Conservation (phyloP, 2,797 vertebrate species). For the Macropus fuliginosus region DNA sequence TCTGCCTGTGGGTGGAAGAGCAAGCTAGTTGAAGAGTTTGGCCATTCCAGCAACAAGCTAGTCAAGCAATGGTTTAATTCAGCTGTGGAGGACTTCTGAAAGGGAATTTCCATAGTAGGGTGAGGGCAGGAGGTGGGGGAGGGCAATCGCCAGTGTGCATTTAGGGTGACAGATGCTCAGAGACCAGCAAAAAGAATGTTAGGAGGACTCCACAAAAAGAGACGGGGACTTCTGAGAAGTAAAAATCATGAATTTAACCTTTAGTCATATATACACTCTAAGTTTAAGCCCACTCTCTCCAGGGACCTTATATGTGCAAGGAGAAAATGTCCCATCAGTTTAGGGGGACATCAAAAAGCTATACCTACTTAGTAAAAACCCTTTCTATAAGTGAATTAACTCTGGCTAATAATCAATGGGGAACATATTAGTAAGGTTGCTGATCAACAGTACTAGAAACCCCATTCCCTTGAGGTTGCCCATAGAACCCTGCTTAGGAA, state of each 20-base stretch:
- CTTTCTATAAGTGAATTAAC: not conserved
- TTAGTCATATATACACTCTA: not conserved
- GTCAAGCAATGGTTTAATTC: not conserved
- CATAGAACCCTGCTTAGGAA: not conserved
- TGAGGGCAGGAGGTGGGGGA: no score
- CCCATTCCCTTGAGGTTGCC: not conserved
- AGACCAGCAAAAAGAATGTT: not conserved
- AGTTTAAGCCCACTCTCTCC: not conserved
- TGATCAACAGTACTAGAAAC: not conserved
- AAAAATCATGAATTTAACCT: not conserved
- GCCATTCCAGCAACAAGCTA: not conserved
- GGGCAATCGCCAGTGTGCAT: no score
- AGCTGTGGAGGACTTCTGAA: not conserved
- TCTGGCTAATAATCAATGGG: not conserved
- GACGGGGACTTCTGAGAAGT: not conserved
- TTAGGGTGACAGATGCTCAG: not conserved
- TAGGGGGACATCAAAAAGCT: not conserved
- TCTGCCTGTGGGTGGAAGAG: not conserved
- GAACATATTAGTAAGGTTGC: not conserved
- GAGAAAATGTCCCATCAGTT: not conserved
- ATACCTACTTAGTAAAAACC: not conserved
- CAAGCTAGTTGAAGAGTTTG: not conserved
- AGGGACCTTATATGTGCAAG: not conserved
- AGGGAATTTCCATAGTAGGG: not conserved
- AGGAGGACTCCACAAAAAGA: not conserved